Conservation (phyloP, 2,888 invertebrate species). For the Theretra japonica region DNA sequence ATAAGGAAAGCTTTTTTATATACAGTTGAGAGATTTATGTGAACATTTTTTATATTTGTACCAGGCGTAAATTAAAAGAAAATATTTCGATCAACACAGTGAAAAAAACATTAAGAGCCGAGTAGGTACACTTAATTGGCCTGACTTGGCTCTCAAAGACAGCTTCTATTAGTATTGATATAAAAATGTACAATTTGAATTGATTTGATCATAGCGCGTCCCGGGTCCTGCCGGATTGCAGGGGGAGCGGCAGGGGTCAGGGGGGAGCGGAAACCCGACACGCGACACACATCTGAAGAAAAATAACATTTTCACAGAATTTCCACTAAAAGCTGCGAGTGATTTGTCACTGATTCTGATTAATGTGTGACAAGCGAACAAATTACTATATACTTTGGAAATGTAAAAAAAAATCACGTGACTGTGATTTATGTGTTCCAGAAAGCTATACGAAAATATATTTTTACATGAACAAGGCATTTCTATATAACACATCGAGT, state of each 20-base stretch:
- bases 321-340: slow-evolving; percentile 28
- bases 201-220: slow-evolving; percentile 3
- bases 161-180: slow-evolving; percentile 6
- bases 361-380: slow-evolving; percentile 28
- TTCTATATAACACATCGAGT: neutral
- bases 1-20: neutral
- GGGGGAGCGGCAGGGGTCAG: too few relatives aligned
- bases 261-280: neutral
- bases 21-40: neutral
- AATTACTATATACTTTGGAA: slow-evolving; percentile 21
- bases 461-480: neutral
- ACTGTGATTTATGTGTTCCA: slow-evolving; percentile 16
- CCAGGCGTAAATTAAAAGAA: neutral
- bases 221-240: neutral
- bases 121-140: slow-evolving; percentile 6
- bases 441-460: neutral
- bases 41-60: neutral
- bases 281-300: neutral
- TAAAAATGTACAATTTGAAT: slow-evolving; percentile 8
- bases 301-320: slow-evolving; percentile 26
- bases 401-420: neutral
- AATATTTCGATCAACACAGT: slow-evolving; percentile 1
- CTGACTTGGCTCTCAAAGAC: slow-evolving; percentile 3
- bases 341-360: slow-evolving; percentile 30
- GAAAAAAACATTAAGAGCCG: neutral